Percentiles rank a stretch among this genome's conserved stretches.
Evolutionary conservation across 2,888 invertebrate species (phyloP).

Genomic region (Drosophila vallismaia): DNA sequence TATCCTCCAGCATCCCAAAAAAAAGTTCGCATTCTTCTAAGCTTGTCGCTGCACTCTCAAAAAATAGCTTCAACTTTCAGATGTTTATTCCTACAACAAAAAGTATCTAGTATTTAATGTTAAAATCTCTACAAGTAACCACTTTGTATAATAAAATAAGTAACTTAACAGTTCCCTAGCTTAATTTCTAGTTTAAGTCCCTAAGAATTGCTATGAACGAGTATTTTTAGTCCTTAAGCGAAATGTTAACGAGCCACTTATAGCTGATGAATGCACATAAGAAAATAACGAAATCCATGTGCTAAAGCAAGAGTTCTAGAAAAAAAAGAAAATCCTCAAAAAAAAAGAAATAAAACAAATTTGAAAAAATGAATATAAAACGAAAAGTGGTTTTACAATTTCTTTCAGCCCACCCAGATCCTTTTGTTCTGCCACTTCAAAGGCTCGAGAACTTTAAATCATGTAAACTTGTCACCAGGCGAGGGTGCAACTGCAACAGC

Average conservation of each 20-base stretch:
- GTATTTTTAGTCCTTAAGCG: conserved; percentile 74
- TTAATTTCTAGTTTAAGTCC: conserved; percentile 62
- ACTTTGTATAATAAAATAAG: conserved; percentile 57
- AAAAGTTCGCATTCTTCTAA: conserved; percentile 4
- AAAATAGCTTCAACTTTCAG: conserved; percentile 19
- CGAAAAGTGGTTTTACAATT: conserved; percentile 13
- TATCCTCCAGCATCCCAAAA: background rate
- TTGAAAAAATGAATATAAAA: conserved; percentile 41
- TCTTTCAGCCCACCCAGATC: conserved; percentile 15
- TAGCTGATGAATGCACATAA: conserved; percentile 52
- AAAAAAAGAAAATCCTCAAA: conserved; percentile 37
- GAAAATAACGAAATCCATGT: conserved; percentile 65
- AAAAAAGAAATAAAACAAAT: conserved; percentile 45
- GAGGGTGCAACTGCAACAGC: conserved; percentile 5
- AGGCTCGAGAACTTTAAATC: conserved; percentile 65
- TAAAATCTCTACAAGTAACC: conserved; percentile 26
- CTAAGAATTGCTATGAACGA: conserved; percentile 57
- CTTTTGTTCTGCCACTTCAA: conserved; percentile 52
- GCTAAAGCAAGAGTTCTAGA: conserved; percentile 63
- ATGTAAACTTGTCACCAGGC: conserved; percentile 69
- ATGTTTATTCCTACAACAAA: conserved; percentile 35
- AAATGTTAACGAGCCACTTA: conserved; percentile 43
- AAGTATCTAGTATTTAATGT: conserved; percentile 13
- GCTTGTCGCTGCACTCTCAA: conserved; percentile 26
- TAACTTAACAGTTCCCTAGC: conserved; percentile 71